phyloP scores from a whole-genome alignment of 2,113 vertebrate species.

The Trogon melanurus region DNA sequence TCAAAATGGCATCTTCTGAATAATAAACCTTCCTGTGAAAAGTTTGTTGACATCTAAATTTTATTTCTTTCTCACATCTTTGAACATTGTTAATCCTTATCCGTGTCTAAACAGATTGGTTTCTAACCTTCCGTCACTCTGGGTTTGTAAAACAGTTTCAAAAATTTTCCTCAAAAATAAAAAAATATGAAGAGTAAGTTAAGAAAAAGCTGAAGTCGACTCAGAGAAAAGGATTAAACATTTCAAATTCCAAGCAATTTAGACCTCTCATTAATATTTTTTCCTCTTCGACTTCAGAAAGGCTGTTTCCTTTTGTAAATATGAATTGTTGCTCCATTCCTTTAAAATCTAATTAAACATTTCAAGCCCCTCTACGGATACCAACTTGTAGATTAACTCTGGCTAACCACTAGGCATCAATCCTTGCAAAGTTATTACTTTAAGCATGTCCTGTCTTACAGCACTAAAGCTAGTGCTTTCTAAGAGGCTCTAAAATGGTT shows the following conservation, averaged over 20 bases:
- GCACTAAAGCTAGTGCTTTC: not conserved
- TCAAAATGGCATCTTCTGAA: not conserved
- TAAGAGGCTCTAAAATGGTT: not conserved
- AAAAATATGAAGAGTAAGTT: not conserved
- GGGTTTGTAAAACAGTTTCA: not conserved
- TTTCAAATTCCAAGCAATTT: not conserved
- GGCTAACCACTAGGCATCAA: not conserved
- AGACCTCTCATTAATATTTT: not conserved
- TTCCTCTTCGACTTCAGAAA: not conserved
- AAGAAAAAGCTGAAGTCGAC: not conserved
- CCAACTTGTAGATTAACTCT: not conserved
- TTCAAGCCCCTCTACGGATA: not conserved
- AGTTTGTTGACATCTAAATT: not conserved
- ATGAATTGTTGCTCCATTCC: not conserved
- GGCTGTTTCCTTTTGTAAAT: not conserved
- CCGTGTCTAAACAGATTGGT: not conserved
- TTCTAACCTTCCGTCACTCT: not conserved
- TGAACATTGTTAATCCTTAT: not conserved
- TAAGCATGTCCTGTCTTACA: not conserved
- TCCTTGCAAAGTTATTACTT: not conserved
- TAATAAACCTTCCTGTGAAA: not conserved
- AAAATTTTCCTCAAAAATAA: not conserved
- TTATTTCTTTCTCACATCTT: not conserved
- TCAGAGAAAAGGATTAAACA: not conserved
- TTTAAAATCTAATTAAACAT: not conserved